Evolutionary conservation across 1,140 invertebrate species (phyloP).

Genomic region (Sycophila sp.): DNA sequence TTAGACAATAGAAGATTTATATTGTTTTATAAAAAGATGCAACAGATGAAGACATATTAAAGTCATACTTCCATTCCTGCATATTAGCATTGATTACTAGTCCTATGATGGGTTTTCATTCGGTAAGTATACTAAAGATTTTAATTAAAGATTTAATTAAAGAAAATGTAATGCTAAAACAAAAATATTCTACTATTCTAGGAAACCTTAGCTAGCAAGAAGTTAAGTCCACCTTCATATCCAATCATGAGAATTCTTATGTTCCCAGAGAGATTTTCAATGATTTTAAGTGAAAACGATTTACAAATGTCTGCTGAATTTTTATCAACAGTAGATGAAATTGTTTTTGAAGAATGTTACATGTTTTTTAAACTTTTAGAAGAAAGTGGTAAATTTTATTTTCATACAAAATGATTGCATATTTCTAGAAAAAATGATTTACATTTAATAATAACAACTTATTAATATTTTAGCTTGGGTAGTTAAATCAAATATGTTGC

Average conservation of each 20-base stretch:
- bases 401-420: no score
- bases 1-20: constrained; percentile 60
- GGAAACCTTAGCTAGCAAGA: constrained; percentile 1
- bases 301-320: constrained; percentile 46
- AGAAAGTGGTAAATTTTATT: constrained; percentile 51
- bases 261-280: constrained; percentile 53
- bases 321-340: constrained; percentile 48
- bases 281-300: constrained; percentile 14
- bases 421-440: background rate
- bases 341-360: constrained; percentile 61
- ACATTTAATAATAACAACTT: background rate
- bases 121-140: constrained; percentile 22
- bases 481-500: constrained; percentile 63
- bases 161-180: background rate
- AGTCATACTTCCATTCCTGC: constrained; percentile 68
- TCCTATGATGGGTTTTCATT: background rate
- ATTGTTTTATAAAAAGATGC: constrained; percentile 62
- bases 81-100: constrained; percentile 55
- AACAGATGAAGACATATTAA: constrained; percentile 59
- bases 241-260: constrained; percentile 41
- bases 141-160: no score
- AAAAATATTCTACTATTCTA: constrained; percentile 29
- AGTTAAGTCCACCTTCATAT: constrained; percentile 32
- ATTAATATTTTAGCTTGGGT: constrained; percentile 65
- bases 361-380: constrained; percentile 62